phyloP scores from a whole-genome alignment of 1,140 invertebrate genomes.

The Pogonognathellus flavescens region DNA sequence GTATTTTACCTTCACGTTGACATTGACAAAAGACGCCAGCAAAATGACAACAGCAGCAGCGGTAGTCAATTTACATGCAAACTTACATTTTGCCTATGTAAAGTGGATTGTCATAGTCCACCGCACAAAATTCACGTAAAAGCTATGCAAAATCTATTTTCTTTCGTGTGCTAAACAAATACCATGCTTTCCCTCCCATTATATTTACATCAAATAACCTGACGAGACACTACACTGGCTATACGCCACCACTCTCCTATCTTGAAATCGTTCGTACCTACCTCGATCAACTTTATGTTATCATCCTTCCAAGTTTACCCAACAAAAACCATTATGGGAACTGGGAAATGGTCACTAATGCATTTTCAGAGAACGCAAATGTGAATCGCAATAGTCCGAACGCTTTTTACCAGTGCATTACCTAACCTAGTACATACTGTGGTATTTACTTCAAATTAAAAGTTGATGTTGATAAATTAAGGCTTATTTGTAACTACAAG shows the following conservation, averaged over 20 bases:
- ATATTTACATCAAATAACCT: constrained; percentile 1
- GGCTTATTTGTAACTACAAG: no score
- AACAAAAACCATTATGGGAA: background rate
- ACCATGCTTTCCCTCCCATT: background rate
- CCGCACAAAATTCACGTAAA: background rate
- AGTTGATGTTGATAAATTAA: no score
- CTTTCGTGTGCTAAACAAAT: constrained; percentile 8
- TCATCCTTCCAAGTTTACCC: background rate
- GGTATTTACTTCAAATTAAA: no score
- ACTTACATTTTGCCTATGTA: background rate
- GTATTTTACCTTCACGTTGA: background rate
- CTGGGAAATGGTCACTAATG: background rate
- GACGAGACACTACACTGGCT: background rate
- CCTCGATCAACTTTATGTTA: background rate
- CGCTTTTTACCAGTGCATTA: no score
- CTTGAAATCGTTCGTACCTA: no score
- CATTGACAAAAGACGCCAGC: background rate
- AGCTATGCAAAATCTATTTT: constrained; percentile 9
- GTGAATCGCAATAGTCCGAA: no score
- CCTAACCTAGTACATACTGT: no score
- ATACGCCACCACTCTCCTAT: no score
- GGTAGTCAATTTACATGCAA: background rate
- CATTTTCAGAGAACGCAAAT: background rate
- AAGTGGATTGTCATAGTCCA: background rate
- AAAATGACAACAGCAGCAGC: background rate